Percentiles rank a stretch among this genome's conserved stretches.
Conservation (phyloP, 2,888 invertebrate species). For the Unio delphinus region DNA sequence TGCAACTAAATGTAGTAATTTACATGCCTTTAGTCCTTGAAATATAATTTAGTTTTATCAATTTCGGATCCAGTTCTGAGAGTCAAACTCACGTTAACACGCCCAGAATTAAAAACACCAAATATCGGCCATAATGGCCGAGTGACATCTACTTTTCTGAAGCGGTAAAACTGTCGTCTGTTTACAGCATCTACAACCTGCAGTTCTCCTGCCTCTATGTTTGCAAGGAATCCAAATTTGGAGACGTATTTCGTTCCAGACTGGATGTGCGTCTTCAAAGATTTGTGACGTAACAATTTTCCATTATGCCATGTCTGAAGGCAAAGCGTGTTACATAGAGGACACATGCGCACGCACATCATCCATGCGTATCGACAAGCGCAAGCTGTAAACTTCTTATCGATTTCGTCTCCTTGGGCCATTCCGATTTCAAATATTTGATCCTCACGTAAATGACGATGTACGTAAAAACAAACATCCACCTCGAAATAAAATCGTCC, state of each 20-base stretch:
- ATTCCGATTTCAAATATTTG: slow-evolving; percentile 23
- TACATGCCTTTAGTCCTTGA: too few relatives aligned
- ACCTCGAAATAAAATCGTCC: slow-evolving; percentile 22
- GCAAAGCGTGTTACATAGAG: slow-evolving; percentile 18
- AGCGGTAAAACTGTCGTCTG: slow-evolving; percentile 11
- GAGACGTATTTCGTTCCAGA: slow-evolving; percentile 15
- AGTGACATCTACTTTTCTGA: slow-evolving; percentile 15
- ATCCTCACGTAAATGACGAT: slow-evolving; percentile 18
- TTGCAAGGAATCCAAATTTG: slow-evolving; percentile 21
- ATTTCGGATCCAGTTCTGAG: slow-evolving; percentile 16
- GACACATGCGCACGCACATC: slow-evolving; percentile 19
- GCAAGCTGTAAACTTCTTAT: slow-evolving; percentile 19
- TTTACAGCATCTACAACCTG: slow-evolving; percentile 14
- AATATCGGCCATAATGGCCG: slow-evolving; percentile 22
- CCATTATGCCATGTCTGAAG: slow-evolving; percentile 22
- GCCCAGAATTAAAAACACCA: slow-evolving; percentile 20
- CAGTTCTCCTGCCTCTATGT: slow-evolving; percentile 9
- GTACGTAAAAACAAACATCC: slow-evolving; percentile 13
- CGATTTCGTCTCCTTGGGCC: slow-evolving; percentile 15
- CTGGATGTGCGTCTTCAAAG: slow-evolving; percentile 7
- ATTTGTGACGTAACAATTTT: slow-evolving; percentile 11
- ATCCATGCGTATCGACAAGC: slow-evolving; percentile 14
- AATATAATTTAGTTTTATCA: too few relatives aligned
- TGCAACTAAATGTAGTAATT: too few relatives aligned
- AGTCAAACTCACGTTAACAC: slow-evolving; percentile 15